Evolutionary conservation across 2,113 vertebrate species (phyloP), one percentile per base, ranked within the genome.

Genomic region (Propithecus coquereli): DNA sequence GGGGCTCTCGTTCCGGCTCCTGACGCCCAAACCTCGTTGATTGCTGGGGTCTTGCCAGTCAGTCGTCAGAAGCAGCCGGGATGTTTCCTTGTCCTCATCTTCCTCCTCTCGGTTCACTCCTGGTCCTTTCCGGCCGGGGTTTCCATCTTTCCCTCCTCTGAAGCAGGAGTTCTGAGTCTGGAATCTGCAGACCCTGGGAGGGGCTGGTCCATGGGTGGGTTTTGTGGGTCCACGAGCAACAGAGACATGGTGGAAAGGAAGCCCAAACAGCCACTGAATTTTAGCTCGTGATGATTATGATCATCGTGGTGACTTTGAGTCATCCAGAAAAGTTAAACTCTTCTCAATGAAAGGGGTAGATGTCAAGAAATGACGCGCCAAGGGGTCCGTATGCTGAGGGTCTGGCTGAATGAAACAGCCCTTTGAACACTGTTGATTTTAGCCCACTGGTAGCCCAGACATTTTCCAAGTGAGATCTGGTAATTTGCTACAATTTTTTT

Each of bases 91-190:
- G 43, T 82, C 70, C 13, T 59, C 70, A 4, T 84, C 65, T 76
- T 71, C 13, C 18, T 79, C 57, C 52, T 79, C 45, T 61, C 17
- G 23, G 37, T 45, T 73, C 63, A 22, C n/a, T 45, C 84, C 61
- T 45, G n/a, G 47, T 50, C 37, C 50, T 61, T 94, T 54, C 76
- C 61, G 70, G 45, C n/a, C 57, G 76, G 65, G 25, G 43, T 68
- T 74, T 74, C 91, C 43, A 30, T 52, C 63, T 91, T 73, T 34
- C 59, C 76, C 20, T 89, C 5, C 0, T 32, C 91, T 76, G 57
- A 63, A 90, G 45, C 88, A 76, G 77, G 93, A 77, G n/a, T 84
- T 93, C 77, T 80, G 83, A 71, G 65, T 17, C 66, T 82, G 68
- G 50, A 43, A 59, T 68, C 79, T 70, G 13, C 10, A 27, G 54